Evolutionary conservation across 2,888 invertebrate genomes (phyloP).

Genomic region (Diachrysia chrysitis): DNA sequence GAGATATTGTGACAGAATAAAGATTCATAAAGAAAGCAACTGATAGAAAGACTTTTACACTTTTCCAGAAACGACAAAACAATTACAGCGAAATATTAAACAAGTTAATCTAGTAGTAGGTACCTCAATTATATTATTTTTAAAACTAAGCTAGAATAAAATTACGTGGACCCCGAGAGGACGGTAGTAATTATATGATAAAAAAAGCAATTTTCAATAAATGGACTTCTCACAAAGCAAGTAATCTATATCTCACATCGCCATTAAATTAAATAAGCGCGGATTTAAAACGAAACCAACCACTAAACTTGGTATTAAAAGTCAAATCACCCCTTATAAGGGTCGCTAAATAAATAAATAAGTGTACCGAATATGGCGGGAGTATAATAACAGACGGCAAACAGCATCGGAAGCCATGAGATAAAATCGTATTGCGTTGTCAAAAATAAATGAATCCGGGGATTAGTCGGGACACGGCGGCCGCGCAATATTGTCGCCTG

Average conservation of each 20-base stretch:
- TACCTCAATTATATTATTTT: too few relatives aligned
- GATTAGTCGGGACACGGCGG: constrained; percentile 87
- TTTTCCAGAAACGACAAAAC: too few relatives aligned
- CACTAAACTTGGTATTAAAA: constrained; percentile 85
- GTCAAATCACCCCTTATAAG: constrained; percentile 83
- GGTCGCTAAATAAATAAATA: constrained; percentile 87
- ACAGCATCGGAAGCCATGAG: constrained; percentile 89
- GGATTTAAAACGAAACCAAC: constrained; percentile 68
- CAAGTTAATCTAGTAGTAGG: too few relatives aligned
- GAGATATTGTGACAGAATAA: not conserved
- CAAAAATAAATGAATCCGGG: constrained; percentile 89
- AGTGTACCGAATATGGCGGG: constrained; percentile 85
- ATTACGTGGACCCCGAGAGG: too few relatives aligned
- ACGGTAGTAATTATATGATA: not conserved
- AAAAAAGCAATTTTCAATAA: constrained; percentile 1
- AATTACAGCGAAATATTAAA: too few relatives aligned
- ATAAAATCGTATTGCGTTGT: constrained; percentile 90
- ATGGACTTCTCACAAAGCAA: constrained; percentile 19
- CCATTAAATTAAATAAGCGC: constrained; percentile 70
- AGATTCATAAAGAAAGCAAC: too few relatives aligned
- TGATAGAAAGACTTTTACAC: too few relatives aligned
- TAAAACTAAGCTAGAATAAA: too few relatives aligned
- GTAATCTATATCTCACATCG: constrained; percentile 56
- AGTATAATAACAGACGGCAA: constrained; percentile 88
- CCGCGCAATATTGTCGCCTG: constrained; percentile 85